A percentile compares a stretch with the other conserved stretches of the same genome.
Conservation (phyloP, 2,113 vertebrate genomes). For the Glaucidium brasilianum region DNA sequence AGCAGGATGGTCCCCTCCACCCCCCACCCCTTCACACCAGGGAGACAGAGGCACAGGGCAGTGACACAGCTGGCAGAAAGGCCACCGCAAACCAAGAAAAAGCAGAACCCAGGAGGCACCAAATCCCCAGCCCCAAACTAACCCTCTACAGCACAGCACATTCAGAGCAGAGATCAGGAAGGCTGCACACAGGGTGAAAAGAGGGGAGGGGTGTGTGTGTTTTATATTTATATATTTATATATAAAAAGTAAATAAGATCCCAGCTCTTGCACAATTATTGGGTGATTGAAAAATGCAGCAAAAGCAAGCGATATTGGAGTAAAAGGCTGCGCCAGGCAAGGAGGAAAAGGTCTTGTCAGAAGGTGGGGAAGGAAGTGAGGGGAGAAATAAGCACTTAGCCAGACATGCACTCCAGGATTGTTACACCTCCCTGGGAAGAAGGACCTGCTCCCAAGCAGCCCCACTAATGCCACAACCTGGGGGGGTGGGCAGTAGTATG, state of each 20-base stretch:
- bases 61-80: constrained; percentile 5
- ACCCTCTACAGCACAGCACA: neutral
- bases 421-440: constrained; percentile 6
- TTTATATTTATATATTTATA: constrained; percentile 39
- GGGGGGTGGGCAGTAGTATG: neutral
- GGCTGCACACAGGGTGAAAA: neutral
- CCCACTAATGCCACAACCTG: neutral
- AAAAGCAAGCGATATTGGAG: constrained; percentile 65
- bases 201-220: neutral
- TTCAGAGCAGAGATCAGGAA: neutral
- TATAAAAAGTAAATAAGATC: constrained; percentile 65
- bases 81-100: neutral
- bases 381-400: constrained; percentile 32
- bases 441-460: neutral
- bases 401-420: constrained; percentile 26
- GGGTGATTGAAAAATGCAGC: constrained; percentile 56
- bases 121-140: neutral
- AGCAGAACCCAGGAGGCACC: neutral
- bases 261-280: constrained; percentile 59
- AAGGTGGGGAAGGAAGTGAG: neutral
- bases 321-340: constrained; percentile 48
- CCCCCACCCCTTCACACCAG: neutral
- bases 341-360: constrained; percentile 22
- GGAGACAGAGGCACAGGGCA: neutral
- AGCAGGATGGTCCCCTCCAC: neutral